Evolutionary conservation across 1,140 invertebrate genomes (phyloP), one percentile per base, ranked within the genome.

Genomic region (Tetramorium parvispinum): DNA sequence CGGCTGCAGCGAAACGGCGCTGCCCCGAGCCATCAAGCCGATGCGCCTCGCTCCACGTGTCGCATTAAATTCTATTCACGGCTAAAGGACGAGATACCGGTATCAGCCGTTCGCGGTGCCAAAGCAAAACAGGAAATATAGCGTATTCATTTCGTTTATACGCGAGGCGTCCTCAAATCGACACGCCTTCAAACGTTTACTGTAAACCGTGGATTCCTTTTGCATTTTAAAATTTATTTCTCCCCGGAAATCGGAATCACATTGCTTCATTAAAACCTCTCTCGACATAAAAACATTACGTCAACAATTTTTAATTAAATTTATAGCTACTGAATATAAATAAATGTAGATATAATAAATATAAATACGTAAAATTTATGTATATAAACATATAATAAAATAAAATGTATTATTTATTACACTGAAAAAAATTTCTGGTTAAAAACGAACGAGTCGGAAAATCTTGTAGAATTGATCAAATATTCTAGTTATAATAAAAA

Each of bases 1-100:
- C 75, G 40, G 16, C 51, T 43, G 37, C 73, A 21, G 21, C 37
- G 73, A 76, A 76, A 76, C 32, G 18, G 57, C 8, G 53, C 8
- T 32, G 55, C 51, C 18, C 53, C 1, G n/a, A 32, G 16, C 37
- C 24, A 76, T 76, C 53, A 37, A 16, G 24, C 55, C 75, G 55
- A 61, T 61, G 75, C 76, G n/a, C 46, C 46, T 66, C 32, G 61
- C 43, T 53, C 46, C 61, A 79, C 46, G 77, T 79, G 77, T 79
- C 77, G 77, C 77, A 40, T 68, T 66, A 68, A 79, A 66, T 21
- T 66, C 61, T 79, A 66, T 78, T 78, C 59, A 32, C 24, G 27
- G 11, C 61, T 32, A 65, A 21, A 24, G 55, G 43, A 79, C 32
- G 32, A 79, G 43, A 79, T 66, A 79, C 46, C n/a, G 8, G 3